phyloP scores from a whole-genome alignment of 2,797 vertebrate species.

The Pipistrellus pipistrellus region DNA sequence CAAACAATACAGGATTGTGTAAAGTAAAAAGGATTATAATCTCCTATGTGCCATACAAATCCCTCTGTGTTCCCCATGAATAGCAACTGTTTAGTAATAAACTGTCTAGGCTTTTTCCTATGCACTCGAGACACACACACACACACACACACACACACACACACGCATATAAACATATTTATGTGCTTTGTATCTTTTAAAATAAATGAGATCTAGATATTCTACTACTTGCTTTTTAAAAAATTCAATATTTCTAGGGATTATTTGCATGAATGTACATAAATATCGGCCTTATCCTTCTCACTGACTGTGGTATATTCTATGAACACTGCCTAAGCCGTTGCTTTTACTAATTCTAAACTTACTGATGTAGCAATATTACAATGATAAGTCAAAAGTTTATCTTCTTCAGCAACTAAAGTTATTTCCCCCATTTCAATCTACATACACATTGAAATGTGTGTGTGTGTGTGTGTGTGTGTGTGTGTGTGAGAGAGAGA shows the following conservation, averaged over 20 bases:
- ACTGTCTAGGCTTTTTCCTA: not conserved
- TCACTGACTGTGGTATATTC: not conserved
- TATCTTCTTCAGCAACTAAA: not conserved
- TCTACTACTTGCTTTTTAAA: constrained; percentile 7
- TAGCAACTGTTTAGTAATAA: not conserved
- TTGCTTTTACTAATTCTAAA: constrained; percentile 24
- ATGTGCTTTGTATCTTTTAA: not conserved
- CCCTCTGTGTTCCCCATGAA: not conserved
- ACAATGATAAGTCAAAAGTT: constrained; percentile 8
- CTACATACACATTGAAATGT: not conserved
- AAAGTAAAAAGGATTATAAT: not conserved
- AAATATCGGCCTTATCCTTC: constrained; percentile 25
- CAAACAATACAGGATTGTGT: constrained; percentile 13
- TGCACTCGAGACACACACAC: not conserved
- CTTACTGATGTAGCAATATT: not conserved
- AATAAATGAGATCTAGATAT: constrained; percentile 1
- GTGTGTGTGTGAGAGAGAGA: too few species aligned
- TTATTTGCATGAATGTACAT: not conserved
- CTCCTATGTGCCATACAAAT: not conserved
- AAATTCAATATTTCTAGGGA: not conserved
- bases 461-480: not conserved
- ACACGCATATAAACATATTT: not conserved
- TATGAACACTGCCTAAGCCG: not conserved
- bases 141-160: not conserved
- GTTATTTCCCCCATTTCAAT: not conserved